These are phyloP conservation scores for Strix uralensis DNA, from an alignment of 2,113 vertebrate genomes.

Conservation along the genomic window DNA sequence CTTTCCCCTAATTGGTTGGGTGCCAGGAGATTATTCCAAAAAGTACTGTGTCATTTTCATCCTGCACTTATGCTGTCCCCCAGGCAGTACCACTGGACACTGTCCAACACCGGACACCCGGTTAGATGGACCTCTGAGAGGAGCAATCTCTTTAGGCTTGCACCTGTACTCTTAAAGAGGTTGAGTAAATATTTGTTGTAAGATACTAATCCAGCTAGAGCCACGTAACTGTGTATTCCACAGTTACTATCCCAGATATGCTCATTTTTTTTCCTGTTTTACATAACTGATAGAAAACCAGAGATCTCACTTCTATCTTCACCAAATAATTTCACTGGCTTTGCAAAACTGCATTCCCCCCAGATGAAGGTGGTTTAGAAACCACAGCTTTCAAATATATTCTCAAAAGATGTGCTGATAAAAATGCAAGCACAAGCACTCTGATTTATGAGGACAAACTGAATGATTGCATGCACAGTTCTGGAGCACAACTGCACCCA, in stretches of 20 bases:
- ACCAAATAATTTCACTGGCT: neutral
- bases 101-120: accelerated
- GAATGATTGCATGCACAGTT: neutral
- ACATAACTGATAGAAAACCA: neutral
- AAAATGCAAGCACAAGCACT: constrained; percentile 38
- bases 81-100: neutral
- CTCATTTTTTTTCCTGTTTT: neutral
- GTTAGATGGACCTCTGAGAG: neutral
- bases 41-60: neutral
- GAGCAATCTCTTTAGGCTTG: neutral
- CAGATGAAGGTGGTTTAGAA: neutral
- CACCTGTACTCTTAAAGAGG: neutral
- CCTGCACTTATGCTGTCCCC: neutral
- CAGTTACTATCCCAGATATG: neutral
- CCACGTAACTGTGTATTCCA: neutral
- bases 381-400: neutral
- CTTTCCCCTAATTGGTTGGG: neutral
- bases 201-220: neutral
- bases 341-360: neutral
- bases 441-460: constrained; percentile 5
- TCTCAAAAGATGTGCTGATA: neutral
- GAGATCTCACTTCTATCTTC: neutral
- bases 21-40: neutral
- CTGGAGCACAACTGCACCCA: neutral
- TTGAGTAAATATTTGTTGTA: neutral